Evolutionary conservation across 1,140 invertebrate genomes (phyloP).

Genomic region (Goniozus legneri): DNA sequence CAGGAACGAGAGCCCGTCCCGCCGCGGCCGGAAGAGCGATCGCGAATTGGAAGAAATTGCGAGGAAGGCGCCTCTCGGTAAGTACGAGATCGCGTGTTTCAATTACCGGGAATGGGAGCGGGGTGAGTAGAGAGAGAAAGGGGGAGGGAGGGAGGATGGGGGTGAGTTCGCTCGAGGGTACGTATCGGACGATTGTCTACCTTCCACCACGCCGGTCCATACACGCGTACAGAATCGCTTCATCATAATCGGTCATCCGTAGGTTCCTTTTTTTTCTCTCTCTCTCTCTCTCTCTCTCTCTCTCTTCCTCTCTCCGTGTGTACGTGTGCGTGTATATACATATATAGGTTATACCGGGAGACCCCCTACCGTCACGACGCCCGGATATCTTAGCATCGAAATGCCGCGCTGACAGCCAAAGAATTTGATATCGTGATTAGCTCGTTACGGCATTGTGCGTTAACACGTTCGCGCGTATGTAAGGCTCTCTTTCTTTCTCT

Average conservation of each 20-base stretch:
- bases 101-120: constrained; percentile 37
- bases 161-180: constrained; percentile 26
- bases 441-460: constrained; percentile 44
- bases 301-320: too few species aligned
- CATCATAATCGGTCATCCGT: constrained; percentile 55
- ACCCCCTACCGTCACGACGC: constrained; percentile 38
- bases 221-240: constrained; percentile 43
- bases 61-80: constrained; percentile 20
- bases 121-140: constrained; percentile 12
- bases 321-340: too few species aligned
- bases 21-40: constrained; percentile 10
- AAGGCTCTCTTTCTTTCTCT: too few species aligned
- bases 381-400: constrained; percentile 51
- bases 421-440: constrained; percentile 56
- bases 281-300: too few species aligned
- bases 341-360: too few species aligned
- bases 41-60: background rate
- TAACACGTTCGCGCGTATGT: constrained; percentile 28
- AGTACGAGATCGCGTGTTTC: constrained; percentile 50
- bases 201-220: constrained; percentile 13
- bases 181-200: constrained; percentile 33
- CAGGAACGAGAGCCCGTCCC: too few species aligned
- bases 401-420: constrained; percentile 51
- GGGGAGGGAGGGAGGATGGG: too few species aligned
- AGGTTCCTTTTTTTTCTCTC: constrained; percentile 35